A percentile compares a stretch with the other conserved stretches of the same genome.
phyloP scores from a whole-genome alignment of 2,797 vertebrate genomes.

The Masticophis lateralis region DNA sequence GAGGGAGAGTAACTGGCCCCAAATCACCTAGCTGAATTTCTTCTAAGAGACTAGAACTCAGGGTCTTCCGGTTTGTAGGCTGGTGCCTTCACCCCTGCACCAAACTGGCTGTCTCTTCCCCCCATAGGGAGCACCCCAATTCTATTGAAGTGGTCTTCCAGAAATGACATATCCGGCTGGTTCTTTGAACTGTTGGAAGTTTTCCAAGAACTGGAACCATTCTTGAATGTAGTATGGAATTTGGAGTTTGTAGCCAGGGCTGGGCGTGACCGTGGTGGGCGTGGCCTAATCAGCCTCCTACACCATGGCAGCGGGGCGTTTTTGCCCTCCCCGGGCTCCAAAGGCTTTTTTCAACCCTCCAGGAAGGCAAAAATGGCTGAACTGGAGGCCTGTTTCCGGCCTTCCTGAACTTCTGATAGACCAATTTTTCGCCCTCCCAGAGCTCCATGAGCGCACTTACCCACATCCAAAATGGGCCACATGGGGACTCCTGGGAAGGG shows the following conservation, averaged over 20 bases:
- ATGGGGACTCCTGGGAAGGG: no score
- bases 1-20: not conserved
- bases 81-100: not conserved
- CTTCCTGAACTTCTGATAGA: no score
- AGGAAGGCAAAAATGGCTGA: no score
- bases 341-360: no score
- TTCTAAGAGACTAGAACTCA: not conserved
- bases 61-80: not conserved
- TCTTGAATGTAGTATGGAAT: not conserved
- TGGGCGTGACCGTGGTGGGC: no score
- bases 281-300: no score
- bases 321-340: no score
- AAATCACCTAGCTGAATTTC: not conserved
- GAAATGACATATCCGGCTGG: not conserved
- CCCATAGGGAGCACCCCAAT: not conserved
- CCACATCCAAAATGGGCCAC: no score
- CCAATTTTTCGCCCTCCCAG: no score
- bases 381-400: no score
- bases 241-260: not conserved
- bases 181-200: not conserved
- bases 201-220: not conserved
- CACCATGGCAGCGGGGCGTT: no score
- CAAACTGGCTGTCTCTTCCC: not conserved
- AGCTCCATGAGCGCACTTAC: no score
- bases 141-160: not conserved